phyloP scores from a whole-genome alignment of 2,888 invertebrate species.

The Scaptomyza flava region DNA sequence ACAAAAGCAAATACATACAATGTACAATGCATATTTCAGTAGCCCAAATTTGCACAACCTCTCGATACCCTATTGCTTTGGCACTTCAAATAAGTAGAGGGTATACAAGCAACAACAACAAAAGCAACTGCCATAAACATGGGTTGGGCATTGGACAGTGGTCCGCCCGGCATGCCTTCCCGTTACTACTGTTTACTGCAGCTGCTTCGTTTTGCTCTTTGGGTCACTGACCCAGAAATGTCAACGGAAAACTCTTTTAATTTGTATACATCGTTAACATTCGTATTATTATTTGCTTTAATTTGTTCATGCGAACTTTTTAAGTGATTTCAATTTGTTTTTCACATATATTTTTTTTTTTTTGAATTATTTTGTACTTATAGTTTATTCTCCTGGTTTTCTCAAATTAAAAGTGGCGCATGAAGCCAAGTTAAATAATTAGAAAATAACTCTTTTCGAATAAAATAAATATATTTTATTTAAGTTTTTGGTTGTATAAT shows the following conservation, averaged over 20 bases:
- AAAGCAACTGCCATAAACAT: constrained; percentile 32
- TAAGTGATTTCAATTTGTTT: constrained; percentile 37
- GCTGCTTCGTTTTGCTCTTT: constrained; percentile 59
- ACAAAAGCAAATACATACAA: no score
- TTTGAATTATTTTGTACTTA: not conserved
- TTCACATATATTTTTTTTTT: constrained; percentile 1
- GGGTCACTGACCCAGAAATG: constrained; percentile 84
- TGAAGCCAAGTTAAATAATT: not conserved
- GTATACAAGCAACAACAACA: constrained; percentile 28
- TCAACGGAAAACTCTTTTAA: constrained; percentile 81
- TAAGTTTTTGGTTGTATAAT: no score
- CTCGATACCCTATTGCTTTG: not conserved
- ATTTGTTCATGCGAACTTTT: constrained; percentile 7
- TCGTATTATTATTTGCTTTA: constrained; percentile 21
- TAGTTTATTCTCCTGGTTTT: not conserved
- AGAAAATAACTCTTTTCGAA: no score
- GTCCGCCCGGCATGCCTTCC: constrained; percentile 5
- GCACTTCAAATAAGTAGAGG: not conserved
- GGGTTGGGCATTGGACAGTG: constrained; percentile 52
- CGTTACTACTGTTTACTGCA: constrained; percentile 13
- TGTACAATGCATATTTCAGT: not conserved
- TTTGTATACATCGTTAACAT: constrained; percentile 40
- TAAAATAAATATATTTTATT: no score
- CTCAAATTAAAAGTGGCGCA: no score
- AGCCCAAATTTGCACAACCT: not conserved